These are phyloP conservation scores for Miltochrista miniata DNA, from an alignment of 2,888 invertebrate genomes.

Conservation along the genomic window DNA sequence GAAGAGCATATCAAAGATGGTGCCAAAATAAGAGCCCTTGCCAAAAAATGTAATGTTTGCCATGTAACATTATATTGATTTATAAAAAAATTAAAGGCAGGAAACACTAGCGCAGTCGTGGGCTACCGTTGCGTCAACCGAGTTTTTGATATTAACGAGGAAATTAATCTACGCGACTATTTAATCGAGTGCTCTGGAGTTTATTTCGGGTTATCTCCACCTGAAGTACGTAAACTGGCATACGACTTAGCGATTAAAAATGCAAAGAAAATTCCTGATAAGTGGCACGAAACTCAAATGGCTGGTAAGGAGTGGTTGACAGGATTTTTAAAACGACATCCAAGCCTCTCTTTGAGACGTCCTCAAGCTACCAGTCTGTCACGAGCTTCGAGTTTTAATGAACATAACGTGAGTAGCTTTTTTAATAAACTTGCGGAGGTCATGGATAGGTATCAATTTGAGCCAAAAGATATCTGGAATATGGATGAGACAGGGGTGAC, in stretches of 20 bases:
- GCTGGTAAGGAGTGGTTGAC: neutral
- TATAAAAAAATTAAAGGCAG: too few relatives aligned
- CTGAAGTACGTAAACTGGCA: neutral
- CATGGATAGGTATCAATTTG: neutral
- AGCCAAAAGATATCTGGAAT: slow-evolving; percentile 2
- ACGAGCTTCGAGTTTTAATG: too few relatives aligned
- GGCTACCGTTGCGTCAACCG: too few relatives aligned
- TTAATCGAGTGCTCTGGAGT: neutral
- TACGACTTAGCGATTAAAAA: neutral
- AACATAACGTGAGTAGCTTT: neutral
- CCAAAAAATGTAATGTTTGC: too few relatives aligned
- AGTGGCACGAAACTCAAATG: neutral
- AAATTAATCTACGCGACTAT: too few relatives aligned
- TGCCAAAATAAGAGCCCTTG: too few relatives aligned
- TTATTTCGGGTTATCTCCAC: neutral
- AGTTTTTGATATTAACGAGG: too few relatives aligned
- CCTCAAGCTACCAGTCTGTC: too few relatives aligned
- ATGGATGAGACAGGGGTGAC: too few relatives aligned
- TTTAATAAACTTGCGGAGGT: neutral
- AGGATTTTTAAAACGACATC: neutral
- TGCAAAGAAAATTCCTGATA: neutral
- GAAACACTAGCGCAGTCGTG: too few relatives aligned
- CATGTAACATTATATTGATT: too few relatives aligned
- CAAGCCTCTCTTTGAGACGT: neutral
- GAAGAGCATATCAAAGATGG: too few relatives aligned